Base-by-base conservation (phyloP, 1,140 invertebrate genomes). In the Dinoponera quadriceps region DNA sequence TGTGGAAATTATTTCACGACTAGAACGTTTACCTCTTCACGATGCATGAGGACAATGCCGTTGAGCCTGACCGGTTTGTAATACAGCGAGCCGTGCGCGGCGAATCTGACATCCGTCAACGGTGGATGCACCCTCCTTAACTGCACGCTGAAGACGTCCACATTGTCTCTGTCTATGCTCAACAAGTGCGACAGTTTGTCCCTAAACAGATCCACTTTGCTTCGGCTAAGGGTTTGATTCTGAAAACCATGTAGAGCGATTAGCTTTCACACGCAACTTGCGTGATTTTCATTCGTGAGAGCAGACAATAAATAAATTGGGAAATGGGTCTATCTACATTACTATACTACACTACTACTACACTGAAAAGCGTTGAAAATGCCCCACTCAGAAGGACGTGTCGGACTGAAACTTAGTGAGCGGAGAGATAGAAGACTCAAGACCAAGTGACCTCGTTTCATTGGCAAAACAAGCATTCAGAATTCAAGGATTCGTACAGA, bases 131-230 rank as follows among this genome's bases (percentile, higher is more conserved):
- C 97, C 88, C 97, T 96, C 85, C 97, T 96, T 20, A 98, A 92
- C 88, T 98, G 98, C 2, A 99, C 98, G 94, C 98, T 99, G 90
- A 99, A 99, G 38, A 99, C 97, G 90, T 99, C 98, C 9, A 99
- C 98, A 93, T 99, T 99, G 82, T 98, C 97, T 60, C 96, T 94
- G 69, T 97, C 96, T 0, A 97, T 98, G 65, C 96, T 97, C 18
- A 99, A 93, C 49, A 99, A 95, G 90, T 98, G 97, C 0, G 97
- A 97, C 68, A 98, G 94, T 94, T 98, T 98, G 84, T 98, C 97
- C 88, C 97, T 96, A 86, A 99, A 98, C 71, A 97, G 96, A 91
- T 99, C 98, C 69, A 97, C 95, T 94, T 98, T 99, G 91, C 98
- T 99, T 89, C 97, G 96, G 7, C 97, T 96, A 59, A 98, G 94